phyloP scores from a whole-genome alignment of 2,888 invertebrate species.

The Agrotis puta region DNA sequence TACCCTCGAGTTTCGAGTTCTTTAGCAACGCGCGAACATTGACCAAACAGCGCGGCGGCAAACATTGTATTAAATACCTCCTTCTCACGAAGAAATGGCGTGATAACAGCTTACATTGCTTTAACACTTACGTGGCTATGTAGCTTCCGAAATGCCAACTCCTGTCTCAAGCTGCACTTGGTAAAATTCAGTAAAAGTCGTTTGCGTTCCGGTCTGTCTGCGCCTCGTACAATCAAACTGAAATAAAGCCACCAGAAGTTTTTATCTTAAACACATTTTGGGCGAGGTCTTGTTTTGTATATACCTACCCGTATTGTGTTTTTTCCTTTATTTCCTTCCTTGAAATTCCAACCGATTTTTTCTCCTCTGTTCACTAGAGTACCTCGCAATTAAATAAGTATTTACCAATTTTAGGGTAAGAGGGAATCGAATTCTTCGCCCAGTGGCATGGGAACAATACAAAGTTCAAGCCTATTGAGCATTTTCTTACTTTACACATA shows the following conservation, averaged over 20 bases:
- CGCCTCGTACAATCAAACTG: constrained; percentile 44
- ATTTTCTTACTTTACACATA: constrained; percentile 34
- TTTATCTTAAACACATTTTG: constrained; percentile 45
- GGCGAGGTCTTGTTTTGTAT: constrained; percentile 22
- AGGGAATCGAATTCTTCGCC: constrained; percentile 29
- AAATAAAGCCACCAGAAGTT: constrained; percentile 45
- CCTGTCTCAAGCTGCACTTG: constrained; percentile 44
- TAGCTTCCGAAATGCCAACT: constrained; percentile 50
- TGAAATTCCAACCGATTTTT: constrained; percentile 26
- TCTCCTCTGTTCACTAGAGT: constrained; percentile 32
- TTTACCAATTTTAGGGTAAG: constrained; percentile 37
- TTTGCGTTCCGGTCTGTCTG: constrained; percentile 33
- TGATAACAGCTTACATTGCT: constrained; percentile 54
- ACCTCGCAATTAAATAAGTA: constrained; percentile 50
- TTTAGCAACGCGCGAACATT: constrained; percentile 39
- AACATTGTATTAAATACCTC: constrained; percentile 44
- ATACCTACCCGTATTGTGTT: constrained; percentile 36
- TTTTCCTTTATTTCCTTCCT: constrained; percentile 33
- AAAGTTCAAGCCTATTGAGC: constrained; percentile 37
- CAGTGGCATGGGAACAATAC: constrained; percentile 20
- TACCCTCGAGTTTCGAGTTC: constrained; percentile 15
- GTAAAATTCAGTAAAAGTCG: constrained; percentile 45
- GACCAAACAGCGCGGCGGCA: constrained; percentile 32
- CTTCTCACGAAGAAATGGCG: constrained; percentile 45
- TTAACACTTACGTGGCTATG: constrained; percentile 42